Conservation (phyloP, 2,888 invertebrate species). For the Schrankia costaestrigalis region DNA sequence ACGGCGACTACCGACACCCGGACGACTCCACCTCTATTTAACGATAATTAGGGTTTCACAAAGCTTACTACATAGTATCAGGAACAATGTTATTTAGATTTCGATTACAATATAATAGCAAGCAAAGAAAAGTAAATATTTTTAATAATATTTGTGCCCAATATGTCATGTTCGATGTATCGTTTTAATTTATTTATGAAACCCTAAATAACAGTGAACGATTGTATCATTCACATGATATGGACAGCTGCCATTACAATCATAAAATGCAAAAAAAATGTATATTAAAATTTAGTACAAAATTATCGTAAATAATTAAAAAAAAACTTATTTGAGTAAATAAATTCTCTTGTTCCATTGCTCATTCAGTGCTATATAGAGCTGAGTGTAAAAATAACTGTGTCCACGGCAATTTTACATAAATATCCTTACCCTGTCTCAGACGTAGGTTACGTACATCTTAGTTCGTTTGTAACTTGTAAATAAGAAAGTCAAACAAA, state of each 20-base stretch:
- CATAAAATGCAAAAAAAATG: constrained; percentile 78
- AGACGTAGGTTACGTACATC: constrained; percentile 28
- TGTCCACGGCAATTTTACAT: constrained; percentile 23
- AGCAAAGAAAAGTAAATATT: constrained; percentile 63
- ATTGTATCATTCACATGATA: constrained; percentile 63
- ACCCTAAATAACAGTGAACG: constrained; percentile 66
- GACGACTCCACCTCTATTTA: constrained; percentile 14
- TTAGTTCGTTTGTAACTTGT: constrained; percentile 16
- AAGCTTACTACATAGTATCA: constrained; percentile 49
- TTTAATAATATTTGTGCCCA: constrained; percentile 76
- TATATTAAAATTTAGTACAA: constrained; percentile 71
- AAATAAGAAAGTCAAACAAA: constrained; percentile 26
- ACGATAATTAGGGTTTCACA: constrained; percentile 57
- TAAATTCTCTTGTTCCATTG: constrained; percentile 80
- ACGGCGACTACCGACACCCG: constrained; percentile 5
- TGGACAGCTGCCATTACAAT: constrained; percentile 78
- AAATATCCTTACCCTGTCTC: constrained; percentile 37
- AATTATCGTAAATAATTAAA: constrained; percentile 68
- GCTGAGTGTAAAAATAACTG: constrained; percentile 74
- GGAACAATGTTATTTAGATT: constrained; percentile 54
- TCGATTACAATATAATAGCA: constrained; percentile 53
- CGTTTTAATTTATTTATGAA: constrained; percentile 70
- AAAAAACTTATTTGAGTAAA: constrained; percentile 78
- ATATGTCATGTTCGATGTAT: constrained; percentile 81
- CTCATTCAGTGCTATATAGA: constrained; percentile 72